phyloP scores from a whole-genome alignment of 1,140 invertebrate genomes.

The Micrasema longulum region DNA sequence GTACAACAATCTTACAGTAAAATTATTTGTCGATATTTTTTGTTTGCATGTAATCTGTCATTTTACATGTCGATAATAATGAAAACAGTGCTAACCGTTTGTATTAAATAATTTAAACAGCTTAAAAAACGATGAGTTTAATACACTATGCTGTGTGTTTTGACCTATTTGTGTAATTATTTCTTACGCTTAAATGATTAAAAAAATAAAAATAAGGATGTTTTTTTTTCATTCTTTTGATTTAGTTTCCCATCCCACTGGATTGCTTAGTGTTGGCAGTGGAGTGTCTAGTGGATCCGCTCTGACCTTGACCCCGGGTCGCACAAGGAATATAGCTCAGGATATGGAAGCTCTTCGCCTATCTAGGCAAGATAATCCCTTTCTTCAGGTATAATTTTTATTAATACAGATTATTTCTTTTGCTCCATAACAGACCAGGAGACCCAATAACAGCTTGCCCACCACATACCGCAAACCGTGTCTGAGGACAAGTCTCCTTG shows the following conservation, averaged over 20 bases:
- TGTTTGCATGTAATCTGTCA: too few species aligned
- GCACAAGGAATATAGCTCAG: slow-evolving; percentile 82
- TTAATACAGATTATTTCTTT: too few species aligned
- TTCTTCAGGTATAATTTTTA: slow-evolving; percentile 76
- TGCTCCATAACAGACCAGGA: too few species aligned
- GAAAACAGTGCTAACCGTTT: too few species aligned
- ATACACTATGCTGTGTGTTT: background rate
- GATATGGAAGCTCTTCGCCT: slow-evolving; percentile 85
- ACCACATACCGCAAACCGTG: too few species aligned
- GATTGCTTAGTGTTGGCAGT: slow-evolving; percentile 51
- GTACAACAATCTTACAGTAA: too few species aligned
- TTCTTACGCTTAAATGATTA: background rate
- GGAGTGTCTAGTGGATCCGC: slow-evolving; percentile 65
- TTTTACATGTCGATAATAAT: too few species aligned
- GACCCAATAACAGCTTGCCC: too few species aligned
- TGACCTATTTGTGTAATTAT: background rate
- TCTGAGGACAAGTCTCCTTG: too few species aligned
- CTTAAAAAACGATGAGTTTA: background rate
- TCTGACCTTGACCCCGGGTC: slow-evolving; percentile 77
- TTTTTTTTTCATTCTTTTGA: background rate
- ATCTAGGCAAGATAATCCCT: slow-evolving; percentile 86
- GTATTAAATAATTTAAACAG: background rate
- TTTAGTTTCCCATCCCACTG: slow-evolving; percentile 43
- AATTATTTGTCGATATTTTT: too few species aligned
- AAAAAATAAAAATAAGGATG: background rate